Evolutionary conservation across 2,113 vertebrate genomes (phyloP).

Genomic region (Cnemophilus loriae): DNA sequence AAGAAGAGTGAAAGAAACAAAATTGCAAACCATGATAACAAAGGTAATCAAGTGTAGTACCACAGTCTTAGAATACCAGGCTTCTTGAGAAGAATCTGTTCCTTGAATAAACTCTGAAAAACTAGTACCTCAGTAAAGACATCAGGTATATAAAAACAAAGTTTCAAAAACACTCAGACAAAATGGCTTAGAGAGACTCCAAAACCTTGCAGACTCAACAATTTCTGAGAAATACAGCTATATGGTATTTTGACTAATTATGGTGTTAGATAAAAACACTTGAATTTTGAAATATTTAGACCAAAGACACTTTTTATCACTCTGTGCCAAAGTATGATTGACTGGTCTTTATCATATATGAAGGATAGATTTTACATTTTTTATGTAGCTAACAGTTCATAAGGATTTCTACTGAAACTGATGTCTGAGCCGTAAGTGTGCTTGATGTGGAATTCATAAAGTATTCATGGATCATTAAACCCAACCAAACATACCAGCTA

Average conservation of each 20-base stretch:
- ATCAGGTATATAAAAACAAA: not conserved
- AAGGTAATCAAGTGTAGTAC: not conserved
- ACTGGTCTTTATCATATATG: not conserved
- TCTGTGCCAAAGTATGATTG: not conserved
- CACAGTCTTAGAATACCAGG: not conserved
- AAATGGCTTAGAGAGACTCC: not conserved
- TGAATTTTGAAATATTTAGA: not conserved
- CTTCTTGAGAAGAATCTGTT: not conserved
- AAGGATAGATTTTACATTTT: not conserved
- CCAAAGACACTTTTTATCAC: not conserved
- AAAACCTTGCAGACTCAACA: not conserved
- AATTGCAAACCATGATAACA: not conserved
- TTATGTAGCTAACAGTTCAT: not conserved
- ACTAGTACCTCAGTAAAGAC: not conserved
- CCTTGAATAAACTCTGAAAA: not conserved
- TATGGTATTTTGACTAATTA: not conserved
- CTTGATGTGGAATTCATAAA: not conserved
- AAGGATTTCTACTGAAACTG: not conserved
- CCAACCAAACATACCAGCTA: not conserved
- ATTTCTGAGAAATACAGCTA: not conserved
- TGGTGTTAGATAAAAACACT: not conserved
- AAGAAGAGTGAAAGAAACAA: not conserved
- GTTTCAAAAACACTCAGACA: not conserved
- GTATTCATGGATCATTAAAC: not conserved
- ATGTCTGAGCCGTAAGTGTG: not conserved